Conservation (phyloP, 2,888 invertebrate species). For the Coelinius sp. region DNA sequence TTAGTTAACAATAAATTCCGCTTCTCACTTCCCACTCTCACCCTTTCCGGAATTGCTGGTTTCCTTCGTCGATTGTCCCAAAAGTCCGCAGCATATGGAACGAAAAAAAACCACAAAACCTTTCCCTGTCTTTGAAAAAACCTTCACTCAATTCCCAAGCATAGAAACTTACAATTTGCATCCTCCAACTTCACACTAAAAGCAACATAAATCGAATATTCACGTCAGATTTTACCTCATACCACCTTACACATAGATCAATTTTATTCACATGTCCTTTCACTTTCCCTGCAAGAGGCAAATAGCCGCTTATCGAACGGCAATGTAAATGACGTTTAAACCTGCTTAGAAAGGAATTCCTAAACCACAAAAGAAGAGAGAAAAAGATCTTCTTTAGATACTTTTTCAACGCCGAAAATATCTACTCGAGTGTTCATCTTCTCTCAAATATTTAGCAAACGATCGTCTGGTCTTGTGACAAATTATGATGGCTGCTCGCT, state of each 20-base stretch:
- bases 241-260: background rate
- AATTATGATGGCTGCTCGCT: background rate
- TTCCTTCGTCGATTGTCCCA: background rate
- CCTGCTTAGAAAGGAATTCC: background rate
- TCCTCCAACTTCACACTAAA: background rate
- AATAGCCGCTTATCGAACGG: conserved; percentile 21
- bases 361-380: background rate
- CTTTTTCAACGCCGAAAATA: background rate
- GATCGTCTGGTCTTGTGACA: background rate
- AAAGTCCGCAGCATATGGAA: conserved; percentile 16
- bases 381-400: background rate
- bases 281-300: conserved; percentile 24
- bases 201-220: background rate
- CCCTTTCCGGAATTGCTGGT: background rate
- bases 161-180: background rate
- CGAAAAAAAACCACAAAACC: background rate
- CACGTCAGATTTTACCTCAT: background rate
- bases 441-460: too few relatives aligned
- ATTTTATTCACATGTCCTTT: conserved; percentile 26
- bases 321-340: background rate
- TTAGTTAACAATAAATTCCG: too few relatives aligned
- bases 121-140: background rate
- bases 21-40: too few relatives aligned
- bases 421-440: background rate
- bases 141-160: background rate